Percentiles rank a stretch among this genome's conserved stretches.
phyloP scores from a whole-genome alignment of 2,797 vertebrate species.

The Anguilla anguilla region DNA sequence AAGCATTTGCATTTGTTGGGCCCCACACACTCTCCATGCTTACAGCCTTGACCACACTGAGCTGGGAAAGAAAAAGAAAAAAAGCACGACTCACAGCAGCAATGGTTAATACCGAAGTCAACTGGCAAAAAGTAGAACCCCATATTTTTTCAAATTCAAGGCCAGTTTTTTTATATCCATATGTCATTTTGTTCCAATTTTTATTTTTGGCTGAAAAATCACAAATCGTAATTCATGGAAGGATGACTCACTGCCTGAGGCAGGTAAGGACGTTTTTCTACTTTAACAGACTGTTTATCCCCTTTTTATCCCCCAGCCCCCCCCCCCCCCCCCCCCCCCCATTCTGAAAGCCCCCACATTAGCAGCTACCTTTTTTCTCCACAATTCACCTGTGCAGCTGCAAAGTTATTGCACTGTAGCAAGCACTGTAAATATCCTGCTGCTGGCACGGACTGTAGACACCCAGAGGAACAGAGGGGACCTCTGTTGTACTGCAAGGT shows the following conservation, averaged over 20 bases:
- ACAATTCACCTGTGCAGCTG: neutral
- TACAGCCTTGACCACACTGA: conserved; percentile 88
- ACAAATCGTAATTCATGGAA: conserved; percentile 40
- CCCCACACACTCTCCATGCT: conserved; percentile 89
- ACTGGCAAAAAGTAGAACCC: conserved; percentile 47
- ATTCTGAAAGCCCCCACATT: neutral
- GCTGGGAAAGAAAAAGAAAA: conserved; percentile 75
- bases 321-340: no score
- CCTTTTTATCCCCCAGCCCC: neutral
- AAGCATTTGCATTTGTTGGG: conserved; percentile 94
- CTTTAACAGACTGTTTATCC: neutral
- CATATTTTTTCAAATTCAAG: conserved; percentile 48
- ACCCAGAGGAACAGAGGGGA: neutral
- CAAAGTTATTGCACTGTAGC: neutral
- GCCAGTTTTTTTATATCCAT: conserved; percentile 44
- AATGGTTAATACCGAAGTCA: conserved; percentile 47
- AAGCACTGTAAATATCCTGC: neutral
- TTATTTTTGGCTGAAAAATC: conserved; percentile 43
- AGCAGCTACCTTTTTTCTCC: neutral
- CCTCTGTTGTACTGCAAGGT: neutral
- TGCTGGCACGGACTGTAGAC: neutral
- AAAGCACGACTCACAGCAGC: conserved; percentile 37
- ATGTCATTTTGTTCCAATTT: conserved; percentile 44
- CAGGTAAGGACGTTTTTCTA: neutral
- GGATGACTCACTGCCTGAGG: neutral